These are phyloP conservation scores for Dufourea novaeangliae DNA, from an alignment of 1,140 invertebrate species.

Conservation along the genomic window DNA sequence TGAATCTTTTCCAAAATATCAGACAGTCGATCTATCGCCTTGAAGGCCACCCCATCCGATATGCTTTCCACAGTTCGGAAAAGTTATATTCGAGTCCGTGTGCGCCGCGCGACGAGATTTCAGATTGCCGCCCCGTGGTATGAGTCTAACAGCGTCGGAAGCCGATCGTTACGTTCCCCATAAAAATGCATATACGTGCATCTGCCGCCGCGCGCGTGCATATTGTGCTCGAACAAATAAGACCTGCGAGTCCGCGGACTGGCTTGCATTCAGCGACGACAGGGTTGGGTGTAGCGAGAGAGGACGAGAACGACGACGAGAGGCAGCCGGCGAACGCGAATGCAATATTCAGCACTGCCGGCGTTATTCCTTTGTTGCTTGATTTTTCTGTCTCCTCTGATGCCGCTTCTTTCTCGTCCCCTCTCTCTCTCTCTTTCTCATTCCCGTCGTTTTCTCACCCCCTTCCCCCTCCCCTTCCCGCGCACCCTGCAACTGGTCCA, in stretches of 20 bases:
- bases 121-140: background rate
- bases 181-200: constrained; percentile 25
- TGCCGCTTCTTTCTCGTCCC: constrained; percentile 21
- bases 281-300: constrained; percentile 7
- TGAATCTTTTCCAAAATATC: no score
- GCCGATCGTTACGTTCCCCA: constrained; percentile 26
- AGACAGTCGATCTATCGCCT: no score
- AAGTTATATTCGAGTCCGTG: no score
- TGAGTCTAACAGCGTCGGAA: constrained; percentile 20
- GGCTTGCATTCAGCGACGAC: constrained; percentile 41
- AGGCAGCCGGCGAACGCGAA: constrained; percentile 43
- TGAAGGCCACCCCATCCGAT: no score
- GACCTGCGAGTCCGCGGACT: constrained; percentile 5
- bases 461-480: background rate
- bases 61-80: no score
- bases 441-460: background rate
- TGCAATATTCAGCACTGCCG: constrained; percentile 62
- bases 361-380: constrained; percentile 61
- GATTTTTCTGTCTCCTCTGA: constrained; percentile 63
- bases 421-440: background rate
- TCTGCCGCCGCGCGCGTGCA: constrained; percentile 14
- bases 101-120: background rate
- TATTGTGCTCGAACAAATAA: constrained; percentile 48
- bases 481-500: background rate
- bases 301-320: constrained; percentile 36